Percentiles rank a stretch among this genome's conserved stretches.
Conservation (phyloP, 2,113 vertebrate genomes). For the Oryctolagus cuniculus region mOryCun1.1 NC_091443.1:57961501-57962000, state of each 20-base stretch:
- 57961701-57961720: not conserved
- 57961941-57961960: not conserved
- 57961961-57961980: not conserved
- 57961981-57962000: not conserved
- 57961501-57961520: not conserved
- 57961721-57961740: not conserved
- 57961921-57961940: not conserved
- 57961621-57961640: no score
- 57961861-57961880: not conserved
- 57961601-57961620: not conserved
- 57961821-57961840: not conserved
- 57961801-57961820: constrained; percentile 22
- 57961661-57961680: not conserved
- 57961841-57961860: constrained; percentile 33
- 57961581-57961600: not conserved
- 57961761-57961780: constrained; percentile 41
- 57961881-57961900: not conserved
- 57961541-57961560: not conserved
- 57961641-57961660: not conserved
- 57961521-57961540: not conserved
- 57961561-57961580: not conserved
- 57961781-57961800: not conserved
- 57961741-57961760: not conserved
- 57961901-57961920: not conserved
- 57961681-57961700: not conserved